Evolutionary conservation across 2,888 invertebrate species (phyloP).

Genomic region (Hedya salicella): DNA sequence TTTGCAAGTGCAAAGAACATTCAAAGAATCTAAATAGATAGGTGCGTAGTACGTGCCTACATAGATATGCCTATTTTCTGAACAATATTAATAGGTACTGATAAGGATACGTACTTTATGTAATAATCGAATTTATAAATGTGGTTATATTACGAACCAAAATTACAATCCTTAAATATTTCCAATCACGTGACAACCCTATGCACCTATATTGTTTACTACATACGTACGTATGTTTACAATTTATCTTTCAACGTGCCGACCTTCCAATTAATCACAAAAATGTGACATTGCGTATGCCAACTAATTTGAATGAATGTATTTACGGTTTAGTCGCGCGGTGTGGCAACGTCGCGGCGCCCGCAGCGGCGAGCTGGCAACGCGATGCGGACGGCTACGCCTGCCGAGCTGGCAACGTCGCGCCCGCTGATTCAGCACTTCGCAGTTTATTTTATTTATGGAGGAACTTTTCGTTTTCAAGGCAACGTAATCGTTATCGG

Average conservation of each 20-base stretch:
- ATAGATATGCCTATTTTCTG: no score
- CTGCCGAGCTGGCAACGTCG: constrained; percentile 69
- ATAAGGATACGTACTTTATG: no score
- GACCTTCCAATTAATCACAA: constrained; percentile 43
- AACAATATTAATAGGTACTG: no score
- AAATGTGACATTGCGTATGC: constrained; percentile 46
- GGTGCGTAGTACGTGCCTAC: no score
- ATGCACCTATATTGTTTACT: constrained; percentile 22
- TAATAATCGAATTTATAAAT: no score
- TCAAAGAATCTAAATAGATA: no score
- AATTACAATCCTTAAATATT: background rate
- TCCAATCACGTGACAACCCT: constrained; percentile 14
- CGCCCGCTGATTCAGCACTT: constrained; percentile 76
- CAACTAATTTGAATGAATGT: constrained; percentile 77
- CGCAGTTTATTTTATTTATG: constrained; percentile 52
- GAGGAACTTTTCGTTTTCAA: constrained; percentile 44
- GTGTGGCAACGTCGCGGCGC: constrained; percentile 72
- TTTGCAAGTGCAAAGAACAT: no score
- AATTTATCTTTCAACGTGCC: constrained; percentile 40
- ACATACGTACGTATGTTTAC: constrained; percentile 27
- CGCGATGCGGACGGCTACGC: constrained; percentile 71
- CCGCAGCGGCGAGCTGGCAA: constrained; percentile 44
- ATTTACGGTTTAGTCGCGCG: constrained; percentile 68
- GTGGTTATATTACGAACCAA: no score
- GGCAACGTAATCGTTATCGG: constrained; percentile 43